Base-by-base conservation (phyloP, 1,140 invertebrate genomes). In the Panulirus ornatus region DNA sequence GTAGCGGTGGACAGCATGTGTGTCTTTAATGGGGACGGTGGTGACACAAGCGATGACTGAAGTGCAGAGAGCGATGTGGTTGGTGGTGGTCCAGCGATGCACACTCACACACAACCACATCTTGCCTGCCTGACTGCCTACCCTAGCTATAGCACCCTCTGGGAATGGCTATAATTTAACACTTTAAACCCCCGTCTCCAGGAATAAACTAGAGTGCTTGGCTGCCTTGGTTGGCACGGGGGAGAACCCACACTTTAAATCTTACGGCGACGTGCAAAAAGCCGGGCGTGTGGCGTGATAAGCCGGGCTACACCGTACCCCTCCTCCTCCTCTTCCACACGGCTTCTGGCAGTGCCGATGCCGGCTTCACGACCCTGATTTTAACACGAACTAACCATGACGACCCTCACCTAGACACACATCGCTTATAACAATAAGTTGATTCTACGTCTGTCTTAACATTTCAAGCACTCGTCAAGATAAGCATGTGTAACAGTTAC, bases 181-280 rank as follows among this genome's bases (percentile, higher is more conserved):
- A 42, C 36, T 76, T 42, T 76, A 42, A 76, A n/a, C 2, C 22
- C n/a, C 16, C 73, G 27, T 76, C 73, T 76, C 73, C 40, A 38
- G 40, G 73, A 76, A 76, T 76, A 76, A 42, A 76, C 71, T 73
- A 73, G 14, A 30, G n/a, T 30, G 71, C 40, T 76, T 44, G 36
- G 73, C 36, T 44, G 34, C 36, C 11, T n/a, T 38, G 34, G 38
- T 22, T 76, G 73, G 40, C 73, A 76, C 1, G 36, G 36, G 14
- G 22, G 5, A 19, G n/a, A 22, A 47, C 44, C 44, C 44, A 5
- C 44, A 58, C 14, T 19, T 9, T 58, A 58, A 58, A 58, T 58
- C 54, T 58, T 58, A 22, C 14, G 54, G 22, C 11, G 54, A 58
- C 11, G 54, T 19, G 22, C 54, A 58, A 19, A 58, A 14, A 58